These are phyloP conservation scores for Eupithecia insigniata DNA, from an alignment of 2,888 invertebrate species.

Conservation along the genomic window DNA sequence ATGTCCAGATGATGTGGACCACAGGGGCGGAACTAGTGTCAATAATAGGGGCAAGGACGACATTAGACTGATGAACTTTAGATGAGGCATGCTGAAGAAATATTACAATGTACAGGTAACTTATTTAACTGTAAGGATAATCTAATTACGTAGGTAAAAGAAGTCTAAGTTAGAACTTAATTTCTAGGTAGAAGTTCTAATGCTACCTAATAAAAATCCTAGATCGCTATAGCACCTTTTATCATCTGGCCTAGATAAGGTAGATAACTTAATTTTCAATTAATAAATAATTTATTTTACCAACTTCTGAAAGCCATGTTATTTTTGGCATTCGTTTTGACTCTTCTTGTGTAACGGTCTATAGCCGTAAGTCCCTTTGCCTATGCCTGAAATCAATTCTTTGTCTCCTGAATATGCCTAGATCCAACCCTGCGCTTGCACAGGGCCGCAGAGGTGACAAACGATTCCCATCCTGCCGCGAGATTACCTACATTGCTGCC, in stretches of 20 bases:
- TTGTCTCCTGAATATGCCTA: background rate
- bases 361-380: no score
- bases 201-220: no score
- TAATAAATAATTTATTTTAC: no score
- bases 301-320: background rate
- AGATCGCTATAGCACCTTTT: no score
- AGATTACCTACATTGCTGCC: conserved; percentile 39
- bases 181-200: no score
- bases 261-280: no score
- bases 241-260: no score
- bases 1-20: conserved; percentile 29
- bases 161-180: background rate
- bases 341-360: background rate
- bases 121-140: background rate
- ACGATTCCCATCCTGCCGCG: conserved; percentile 38
- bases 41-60: background rate
- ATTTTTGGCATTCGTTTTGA: background rate
- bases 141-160: background rate
- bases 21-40: conserved; percentile 7
- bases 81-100: background rate
- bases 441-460: conserved; percentile 38
- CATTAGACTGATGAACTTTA: no score
- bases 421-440: conserved; percentile 12
- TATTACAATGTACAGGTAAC: background rate
- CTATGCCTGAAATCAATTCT: background rate